Percentiles rank a stretch among this genome's conserved stretches.
Evolutionary conservation across 2,797 vertebrate genomes (phyloP).

Genomic region (Poeciliopsis gracilis): DNA sequence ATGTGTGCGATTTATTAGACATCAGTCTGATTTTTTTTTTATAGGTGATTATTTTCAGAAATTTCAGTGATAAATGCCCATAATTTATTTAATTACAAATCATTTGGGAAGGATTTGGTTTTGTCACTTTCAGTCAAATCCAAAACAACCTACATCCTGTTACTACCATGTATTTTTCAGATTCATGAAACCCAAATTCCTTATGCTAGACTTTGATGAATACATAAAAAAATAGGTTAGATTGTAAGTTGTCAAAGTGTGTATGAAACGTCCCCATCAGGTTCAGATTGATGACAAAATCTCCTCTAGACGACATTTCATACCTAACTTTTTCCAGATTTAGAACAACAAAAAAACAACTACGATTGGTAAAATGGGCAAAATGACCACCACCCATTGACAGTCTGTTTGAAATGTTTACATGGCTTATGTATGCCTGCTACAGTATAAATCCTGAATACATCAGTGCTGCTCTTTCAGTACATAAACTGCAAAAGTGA

Average conservation of each 20-base stretch:
- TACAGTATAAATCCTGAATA: conserved; percentile 33
- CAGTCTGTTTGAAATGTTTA: conserved; percentile 38
- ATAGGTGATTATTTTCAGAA: neutral
- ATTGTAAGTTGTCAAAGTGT: neutral
- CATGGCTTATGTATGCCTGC: conserved; percentile 52
- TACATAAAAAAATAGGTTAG: neutral
- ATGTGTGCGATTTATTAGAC: neutral
- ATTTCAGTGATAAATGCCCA: neutral
- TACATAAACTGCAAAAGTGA: conserved; percentile 15
- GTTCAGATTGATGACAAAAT: neutral
- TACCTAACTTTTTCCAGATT: neutral
- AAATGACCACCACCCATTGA: conserved; percentile 2
- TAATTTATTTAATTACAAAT: neutral
- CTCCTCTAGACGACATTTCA: neutral
- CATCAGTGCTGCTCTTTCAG: conserved; percentile 46
- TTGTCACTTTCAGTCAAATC: neutral
- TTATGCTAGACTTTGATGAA: neutral
- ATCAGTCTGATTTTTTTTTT: neutral
- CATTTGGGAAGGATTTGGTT: neutral
- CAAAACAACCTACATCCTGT: neutral
- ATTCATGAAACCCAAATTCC: neutral
- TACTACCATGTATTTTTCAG: neutral
- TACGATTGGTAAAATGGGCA: neutral
- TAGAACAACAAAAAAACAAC: neutral
- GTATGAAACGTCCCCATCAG: neutral